phyloP scores from a whole-genome alignment of 2,113 vertebrate genomes.

The Albula goreensis region DNA sequence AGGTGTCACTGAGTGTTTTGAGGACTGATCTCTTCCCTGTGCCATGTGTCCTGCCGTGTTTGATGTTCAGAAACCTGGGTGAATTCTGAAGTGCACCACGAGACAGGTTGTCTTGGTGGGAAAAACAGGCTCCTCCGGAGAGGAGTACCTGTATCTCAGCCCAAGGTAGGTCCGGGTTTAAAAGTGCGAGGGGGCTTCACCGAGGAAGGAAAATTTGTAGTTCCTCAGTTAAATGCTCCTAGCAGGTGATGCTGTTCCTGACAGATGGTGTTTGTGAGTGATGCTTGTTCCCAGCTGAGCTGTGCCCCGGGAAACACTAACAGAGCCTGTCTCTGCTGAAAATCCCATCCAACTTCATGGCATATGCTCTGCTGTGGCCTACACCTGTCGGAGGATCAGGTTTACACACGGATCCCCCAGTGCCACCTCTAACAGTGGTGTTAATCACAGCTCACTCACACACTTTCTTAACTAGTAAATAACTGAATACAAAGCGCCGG shows the following conservation, averaged over 20 bases:
- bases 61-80: not conserved
- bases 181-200: constrained; percentile 26
- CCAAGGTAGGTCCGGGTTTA: constrained; percentile 30
- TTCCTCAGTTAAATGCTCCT: constrained; percentile 76
- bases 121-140: constrained; percentile 58
- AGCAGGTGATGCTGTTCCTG: constrained; percentile 79
- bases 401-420: constrained; percentile 39
- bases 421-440: constrained; percentile 29
- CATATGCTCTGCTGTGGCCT: constrained; percentile 69
- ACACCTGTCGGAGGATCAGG: constrained; percentile 63
- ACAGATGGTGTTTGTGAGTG: constrained; percentile 87
- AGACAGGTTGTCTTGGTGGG: constrained; percentile 56
- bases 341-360: constrained; percentile 60
- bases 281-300: constrained; percentile 79
- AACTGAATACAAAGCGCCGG: constrained; percentile 33
- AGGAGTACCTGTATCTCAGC: constrained; percentile 51
- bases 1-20: not conserved
- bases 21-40: constrained; percentile 38
- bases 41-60: not conserved
- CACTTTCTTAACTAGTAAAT: constrained; percentile 36
- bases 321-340: constrained; percentile 60
- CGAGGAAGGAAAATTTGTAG: constrained; percentile 39
- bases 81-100: not conserved
- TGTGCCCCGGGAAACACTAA: constrained; percentile 71
- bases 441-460: constrained; percentile 51